Base-by-base conservation (phyloP, 2,797 vertebrate species). In the Brachymystax lenok region DNA sequence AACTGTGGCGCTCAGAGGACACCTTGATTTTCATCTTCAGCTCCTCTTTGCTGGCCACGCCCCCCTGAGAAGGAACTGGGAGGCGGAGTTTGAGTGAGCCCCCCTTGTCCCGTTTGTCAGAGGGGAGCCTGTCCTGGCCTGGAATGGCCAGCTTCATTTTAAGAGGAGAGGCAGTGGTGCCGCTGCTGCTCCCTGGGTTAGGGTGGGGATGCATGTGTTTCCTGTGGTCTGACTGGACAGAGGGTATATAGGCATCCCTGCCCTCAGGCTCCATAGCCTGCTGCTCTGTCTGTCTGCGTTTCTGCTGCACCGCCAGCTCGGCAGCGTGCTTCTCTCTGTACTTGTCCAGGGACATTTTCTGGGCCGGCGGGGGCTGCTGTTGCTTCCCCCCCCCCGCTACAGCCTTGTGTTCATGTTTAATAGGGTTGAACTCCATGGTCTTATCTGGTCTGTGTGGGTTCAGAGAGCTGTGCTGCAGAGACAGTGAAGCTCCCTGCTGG, bases 21-120 rank as follows among this genome's bases (percentile, higher is more conserved):
- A 99, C 96, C 83, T 98, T 99, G 70, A 99, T 98, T 91, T 98
- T 99, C 98, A 99, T 97, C 89, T 98, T 99, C 27, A 98, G 92
- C 90, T 99, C 98, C 66, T 99, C 97, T 84, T 98, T 98, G 86
- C 91, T 94, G 19, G 88, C 71, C 1, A 89, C 93, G 40, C 94
- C 84, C 1, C 84, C 88, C 8, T 84, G 81, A 0, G 92, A 92
- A 0, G 96, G 95, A 80, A 97, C 95, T 0, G 97, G 96, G 30
- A 98, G 94, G 7, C 97, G 96, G 73, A 99, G 91, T 81, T 98
- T 99, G 13, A 98, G 91, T 0, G 88, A 94, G 71, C 94, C 93
- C 21, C 63, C 63, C 86, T 98, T 99, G 79, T 99, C 97, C 14
- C 96, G 96, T 86, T 97, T 98, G 56, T 99, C 97, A 1, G 89